phyloP scores from a whole-genome alignment of 2,113 vertebrate species.

The Talpa occidentalis region DNA sequence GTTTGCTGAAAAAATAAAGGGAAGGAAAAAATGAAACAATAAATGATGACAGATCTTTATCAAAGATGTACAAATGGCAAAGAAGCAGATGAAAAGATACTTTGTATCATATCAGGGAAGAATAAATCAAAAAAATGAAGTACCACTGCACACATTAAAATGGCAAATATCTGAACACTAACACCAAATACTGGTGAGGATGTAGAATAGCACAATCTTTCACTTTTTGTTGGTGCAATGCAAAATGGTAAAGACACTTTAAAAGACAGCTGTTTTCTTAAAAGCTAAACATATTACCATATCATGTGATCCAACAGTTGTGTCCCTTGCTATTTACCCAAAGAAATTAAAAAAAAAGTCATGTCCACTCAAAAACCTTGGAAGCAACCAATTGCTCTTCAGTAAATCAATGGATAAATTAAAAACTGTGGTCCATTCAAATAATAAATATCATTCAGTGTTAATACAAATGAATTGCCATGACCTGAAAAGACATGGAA shows the following conservation, averaged over 20 bases:
- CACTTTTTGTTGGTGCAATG: neutral
- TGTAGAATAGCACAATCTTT: too few species aligned
- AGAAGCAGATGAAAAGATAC: neutral
- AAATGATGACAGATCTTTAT: conserved; percentile 65
- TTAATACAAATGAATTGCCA: neutral
- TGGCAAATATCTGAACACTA: neutral
- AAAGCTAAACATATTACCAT: neutral
- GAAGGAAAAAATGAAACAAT: conserved; percentile 32
- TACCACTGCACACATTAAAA: neutral
- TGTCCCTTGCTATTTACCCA: neutral
- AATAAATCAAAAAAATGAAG: neutral
- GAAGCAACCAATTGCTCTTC: neutral
- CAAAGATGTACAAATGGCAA: neutral
- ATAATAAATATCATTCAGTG: neutral
- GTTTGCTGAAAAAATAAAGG: neutral
- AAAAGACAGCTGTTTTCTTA: neutral
- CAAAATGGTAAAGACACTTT: neutral
- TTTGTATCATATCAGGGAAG: neutral
- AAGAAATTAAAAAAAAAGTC: too few species aligned
- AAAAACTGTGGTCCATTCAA: neutral
- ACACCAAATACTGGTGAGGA: neutral
- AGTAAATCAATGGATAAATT: neutral
- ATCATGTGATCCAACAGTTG: neutral
- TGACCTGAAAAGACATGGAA: neutral
- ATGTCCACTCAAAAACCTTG: neutral